Conservation (phyloP, 2,113 vertebrate genomes). For the Onychostoma macrolepis region DNA sequence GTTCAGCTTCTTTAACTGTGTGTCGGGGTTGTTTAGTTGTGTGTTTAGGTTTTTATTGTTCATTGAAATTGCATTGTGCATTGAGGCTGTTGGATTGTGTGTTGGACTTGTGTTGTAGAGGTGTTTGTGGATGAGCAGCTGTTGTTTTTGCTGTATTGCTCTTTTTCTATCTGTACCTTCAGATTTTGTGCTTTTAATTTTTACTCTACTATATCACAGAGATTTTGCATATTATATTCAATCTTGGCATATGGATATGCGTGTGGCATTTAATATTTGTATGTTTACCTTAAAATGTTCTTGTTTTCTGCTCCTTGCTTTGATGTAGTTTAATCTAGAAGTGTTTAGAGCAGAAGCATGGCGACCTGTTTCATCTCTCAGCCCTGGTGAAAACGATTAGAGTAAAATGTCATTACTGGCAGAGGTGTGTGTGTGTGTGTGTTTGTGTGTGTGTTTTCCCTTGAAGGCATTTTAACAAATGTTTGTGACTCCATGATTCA, state of each 20-base stretch:
- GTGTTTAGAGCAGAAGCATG: not conserved
- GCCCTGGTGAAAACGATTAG: constrained; percentile 50
- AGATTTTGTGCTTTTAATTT: not conserved
- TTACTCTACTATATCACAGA: not conserved
- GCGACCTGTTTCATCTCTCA: constrained; percentile 55
- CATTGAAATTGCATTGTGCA: not conserved
- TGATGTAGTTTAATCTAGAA: not conserved
- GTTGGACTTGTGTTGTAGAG: not conserved
- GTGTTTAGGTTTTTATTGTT: not conserved
- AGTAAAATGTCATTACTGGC: constrained; percentile 59
- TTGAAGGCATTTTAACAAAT: constrained; percentile 48
- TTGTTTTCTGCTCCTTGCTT: not conserved
- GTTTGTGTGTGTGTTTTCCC: constrained; percentile 3
- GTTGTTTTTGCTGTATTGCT: not conserved
- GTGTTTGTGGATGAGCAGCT: not conserved
- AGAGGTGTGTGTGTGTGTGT: constrained; percentile 32
- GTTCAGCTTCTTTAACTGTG: not conserved
- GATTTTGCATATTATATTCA: not conserved
- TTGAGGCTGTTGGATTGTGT: constrained; percentile 2
- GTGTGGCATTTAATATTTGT: not conserved
- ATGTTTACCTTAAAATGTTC: not conserved
- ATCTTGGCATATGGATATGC: not conserved
- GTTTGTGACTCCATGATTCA: constrained; percentile 37
- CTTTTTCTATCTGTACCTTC: not conserved
- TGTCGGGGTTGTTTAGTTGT: not conserved